These are phyloP conservation scores for Fragariocoptes setiger DNA, from an alignment of 1,140 invertebrate species.

Conservation along the genomic window DNA sequence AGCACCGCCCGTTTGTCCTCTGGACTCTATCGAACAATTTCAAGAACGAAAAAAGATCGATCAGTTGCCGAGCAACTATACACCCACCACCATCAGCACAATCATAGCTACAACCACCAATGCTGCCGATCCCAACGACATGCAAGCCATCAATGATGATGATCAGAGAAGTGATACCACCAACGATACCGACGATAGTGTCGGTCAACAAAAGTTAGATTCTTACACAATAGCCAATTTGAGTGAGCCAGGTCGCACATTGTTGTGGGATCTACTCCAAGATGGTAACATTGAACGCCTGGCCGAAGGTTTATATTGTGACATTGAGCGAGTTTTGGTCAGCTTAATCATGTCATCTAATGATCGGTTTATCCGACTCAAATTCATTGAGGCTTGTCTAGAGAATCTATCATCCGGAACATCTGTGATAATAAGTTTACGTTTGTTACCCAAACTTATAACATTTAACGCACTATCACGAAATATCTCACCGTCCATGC, in stretches of 20 bases:
- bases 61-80: too few species aligned
- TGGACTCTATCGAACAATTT: too few species aligned
- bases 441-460: constrained; percentile 55
- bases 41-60: too few species aligned
- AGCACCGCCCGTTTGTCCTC: too few species aligned
- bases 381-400: constrained; percentile 74
- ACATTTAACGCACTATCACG: constrained; percentile 62
- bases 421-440: constrained; percentile 54
- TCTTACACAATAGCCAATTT: constrained; percentile 18
- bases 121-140: too few species aligned
- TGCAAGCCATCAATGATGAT: too few species aligned
- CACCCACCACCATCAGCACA: too few species aligned
- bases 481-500: constrained; percentile 10
- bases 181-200: background rate
- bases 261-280: constrained; percentile 72
- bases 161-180: too few species aligned
- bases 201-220: background rate
- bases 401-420: constrained; percentile 56
- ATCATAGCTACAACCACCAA: too few species aligned
- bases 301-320: constrained; percentile 49
- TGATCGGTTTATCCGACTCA: constrained; percentile 51
- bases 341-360: constrained; percentile 52
- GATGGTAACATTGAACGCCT: constrained; percentile 56
- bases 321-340: constrained; percentile 63
- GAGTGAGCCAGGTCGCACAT: constrained; percentile 51